Base-by-base conservation (phyloP, 2,888 invertebrate genomes). In the Frankliniella intonsa region DNA sequence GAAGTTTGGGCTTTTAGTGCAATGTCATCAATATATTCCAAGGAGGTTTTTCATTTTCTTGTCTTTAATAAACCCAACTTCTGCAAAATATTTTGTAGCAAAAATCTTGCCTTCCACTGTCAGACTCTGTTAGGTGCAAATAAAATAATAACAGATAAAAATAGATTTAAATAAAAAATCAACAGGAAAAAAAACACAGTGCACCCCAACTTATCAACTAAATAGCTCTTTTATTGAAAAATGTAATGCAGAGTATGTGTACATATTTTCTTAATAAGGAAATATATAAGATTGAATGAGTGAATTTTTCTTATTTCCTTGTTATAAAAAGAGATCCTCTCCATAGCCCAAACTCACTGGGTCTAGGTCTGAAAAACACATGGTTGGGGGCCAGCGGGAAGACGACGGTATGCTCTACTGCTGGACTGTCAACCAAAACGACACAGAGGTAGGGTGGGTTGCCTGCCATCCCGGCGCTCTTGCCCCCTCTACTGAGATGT, bases 201-300 rank as follows among this genome's bases (percentile, higher is more conserved):
- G 3, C 22, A 25, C 8, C 22, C 69, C 69, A 25, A 76, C 69
- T 76, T 76, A 76, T 76, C 69, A 76, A 76, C 69, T 76, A 22
- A 76, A 25, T 22, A 22, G 69, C 69, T 76, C 22, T 76, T 76
- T 55, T 55, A 76, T 25, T 76, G 22, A 76, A 76, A 76, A 25
- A 22, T 76, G 69, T 76, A 76, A 22, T 25, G 69, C 9, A 76
- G 69, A 76, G 69, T 25, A 76, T 76, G 69, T 76, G 69, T 76
- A 76, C 69, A 76, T 25, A 76, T 76, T 76, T 76, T 76, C 69
- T 76, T 25, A 25, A 12, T 76, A 76, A 22, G 69, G 69, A 76
- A 76, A 76, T 76, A 76, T 76, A 76, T 76, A 22, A 76, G 69
- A 76, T 76, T 76, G 69, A 69, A 11, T 69, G 69, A 22, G 69